Conservation (phyloP, 2,888 invertebrate species). For the Mythimna pallens region DNA sequence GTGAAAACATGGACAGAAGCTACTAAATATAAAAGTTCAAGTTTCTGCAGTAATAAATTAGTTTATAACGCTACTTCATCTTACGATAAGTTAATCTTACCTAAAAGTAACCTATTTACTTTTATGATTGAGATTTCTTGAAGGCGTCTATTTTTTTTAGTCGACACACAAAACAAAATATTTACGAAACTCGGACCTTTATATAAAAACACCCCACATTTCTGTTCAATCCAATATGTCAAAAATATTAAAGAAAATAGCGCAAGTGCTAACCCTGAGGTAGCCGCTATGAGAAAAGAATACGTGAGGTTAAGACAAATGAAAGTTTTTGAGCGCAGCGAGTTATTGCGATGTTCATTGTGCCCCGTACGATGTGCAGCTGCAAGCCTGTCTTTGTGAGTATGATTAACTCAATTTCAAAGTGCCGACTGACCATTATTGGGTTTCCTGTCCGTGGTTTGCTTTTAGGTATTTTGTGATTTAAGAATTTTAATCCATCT, state of each 20-base stretch:
- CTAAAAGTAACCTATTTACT: too few species aligned
- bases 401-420: conserved; percentile 34
- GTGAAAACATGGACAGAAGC: too few species aligned
- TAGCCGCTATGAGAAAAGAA: conserved; percentile 60
- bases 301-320: conserved; percentile 72
- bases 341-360: conserved; percentile 57
- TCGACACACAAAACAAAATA: too few species aligned
- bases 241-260: conserved; percentile 33
- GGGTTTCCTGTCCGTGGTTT: neutral
- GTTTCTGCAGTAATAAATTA: too few species aligned
- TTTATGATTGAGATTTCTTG: too few species aligned
- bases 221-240: conserved; percentile 16
- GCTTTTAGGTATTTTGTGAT: neutral
- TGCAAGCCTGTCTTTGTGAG: conserved; percentile 12
- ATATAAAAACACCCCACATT: neutral
- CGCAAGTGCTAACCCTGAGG: conserved; percentile 41
- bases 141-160: too few species aligned
- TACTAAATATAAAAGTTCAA: too few species aligned
- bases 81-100: too few species aligned
- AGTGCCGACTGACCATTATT: conserved; percentile 2
- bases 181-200: neutral
- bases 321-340: conserved; percentile 64
- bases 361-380: conserved; percentile 28
- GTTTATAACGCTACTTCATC: too few species aligned
- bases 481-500: too few species aligned